Base-by-base conservation (phyloP, 2,113 vertebrate genomes). In the Chrysemys picta region DNA sequence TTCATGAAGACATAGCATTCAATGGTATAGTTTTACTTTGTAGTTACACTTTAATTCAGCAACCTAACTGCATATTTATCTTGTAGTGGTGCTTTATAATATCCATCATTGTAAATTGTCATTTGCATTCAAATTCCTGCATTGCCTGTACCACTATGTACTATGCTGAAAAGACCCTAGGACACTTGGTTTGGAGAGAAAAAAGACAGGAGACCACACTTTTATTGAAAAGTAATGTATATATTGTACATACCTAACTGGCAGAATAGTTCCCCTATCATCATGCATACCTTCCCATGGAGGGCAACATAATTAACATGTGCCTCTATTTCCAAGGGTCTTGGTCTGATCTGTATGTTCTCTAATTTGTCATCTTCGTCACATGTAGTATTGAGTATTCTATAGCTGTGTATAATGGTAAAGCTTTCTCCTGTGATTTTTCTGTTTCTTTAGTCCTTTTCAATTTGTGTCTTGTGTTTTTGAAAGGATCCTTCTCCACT, bases 251-350 rank as follows among this genome's bases (percentile, higher is more conserved):
- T 52, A 56, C 25, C 12, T 90, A 53, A 10, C 76, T 14, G 9
- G 65, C 84, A 69, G 76, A 69, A 21, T 21, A 6, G 25, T 78
- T 5, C 53, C 21, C 82, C 76, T 49, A 85, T 7, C 12, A 91
- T 93, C 53, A 87, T 72, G 31, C 2, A 1, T 62, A 21, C 80
- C 89, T 94, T 93, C 50, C 57, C 21, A 27, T 3, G 75, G 93
- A 62, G 29, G 85, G 72, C 25, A 65, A 69, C 65, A 9, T 90
- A 94, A 54, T 54, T 54, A 89, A 9, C 3, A 13, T 65, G 1
- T 1, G 0, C 9, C 4, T 62, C 38, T 81, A 1, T 69, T 54
- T 54, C 21, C 8, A 22, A 29, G 25, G 11, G 10, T 29, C 27
- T 29, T 29, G 57, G 27, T 59, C 57, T 59, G 25, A 29, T 54